Conservation (phyloP, 2,113 vertebrate species). For the Lichenostomus cassidix region DNA sequence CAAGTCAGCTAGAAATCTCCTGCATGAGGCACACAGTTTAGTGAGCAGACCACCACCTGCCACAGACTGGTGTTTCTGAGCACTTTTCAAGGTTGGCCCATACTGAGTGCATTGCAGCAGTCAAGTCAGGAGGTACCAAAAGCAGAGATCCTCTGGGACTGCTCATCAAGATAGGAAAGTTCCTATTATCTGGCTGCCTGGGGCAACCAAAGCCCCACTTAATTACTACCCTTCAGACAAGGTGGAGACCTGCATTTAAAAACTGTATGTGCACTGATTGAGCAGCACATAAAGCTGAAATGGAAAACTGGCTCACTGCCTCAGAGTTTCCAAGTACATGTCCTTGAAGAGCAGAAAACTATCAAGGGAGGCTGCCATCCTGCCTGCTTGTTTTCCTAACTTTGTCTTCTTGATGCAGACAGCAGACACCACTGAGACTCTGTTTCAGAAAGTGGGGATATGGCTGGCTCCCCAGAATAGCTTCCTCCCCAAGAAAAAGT, state of each 20-base stretch:
- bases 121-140: slow-evolving; percentile 30
- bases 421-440: neutral
- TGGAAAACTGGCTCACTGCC: slow-evolving; percentile 36
- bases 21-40: fast-evolving
- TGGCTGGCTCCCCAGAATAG: neutral
- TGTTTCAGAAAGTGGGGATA: neutral
- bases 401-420: neutral
- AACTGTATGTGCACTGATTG: neutral
- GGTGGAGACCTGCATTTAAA: slow-evolving; percentile 55
- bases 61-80: neutral
- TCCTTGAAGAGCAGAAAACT: slow-evolving; percentile 18
- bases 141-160: slow-evolving; percentile 23
- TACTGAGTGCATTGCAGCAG: neutral
- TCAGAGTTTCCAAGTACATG: neutral
- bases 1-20: neutral
- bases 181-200: slow-evolving; percentile 62
- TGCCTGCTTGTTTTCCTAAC: neutral
- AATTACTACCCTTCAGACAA: slow-evolving; percentile 63
- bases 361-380: neutral
- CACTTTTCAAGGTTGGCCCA: neutral
- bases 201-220: slow-evolving; percentile 54
- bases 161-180: slow-evolving; percentile 48
- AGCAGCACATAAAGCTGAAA: slow-evolving; percentile 41
- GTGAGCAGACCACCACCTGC: neutral
- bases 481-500: neutral